Evolutionary conservation across 2,113 vertebrate species (phyloP).

Genomic region (Rhinoderma darwinii): DNA sequence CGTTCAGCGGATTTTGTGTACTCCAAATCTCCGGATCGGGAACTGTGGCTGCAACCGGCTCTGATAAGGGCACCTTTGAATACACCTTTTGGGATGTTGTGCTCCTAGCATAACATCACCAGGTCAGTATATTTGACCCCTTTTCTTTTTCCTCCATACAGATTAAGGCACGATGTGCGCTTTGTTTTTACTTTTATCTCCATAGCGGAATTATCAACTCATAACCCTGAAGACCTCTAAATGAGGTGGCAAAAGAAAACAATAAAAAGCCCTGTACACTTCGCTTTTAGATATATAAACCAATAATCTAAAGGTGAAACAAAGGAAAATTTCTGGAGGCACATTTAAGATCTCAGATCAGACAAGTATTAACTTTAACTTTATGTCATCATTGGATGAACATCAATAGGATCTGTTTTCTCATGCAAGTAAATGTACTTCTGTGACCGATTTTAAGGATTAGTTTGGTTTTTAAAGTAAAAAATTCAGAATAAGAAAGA

Average conservation of each 20-base stretch:
- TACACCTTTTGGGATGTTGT: no score
- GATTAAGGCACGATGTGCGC: no score
- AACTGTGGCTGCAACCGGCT: no score
- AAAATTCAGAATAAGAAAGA: not conserved
- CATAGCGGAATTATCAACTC: no score
- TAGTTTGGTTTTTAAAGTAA: not conserved
- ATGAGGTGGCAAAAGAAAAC: not conserved
- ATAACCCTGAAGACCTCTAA: not conserved
- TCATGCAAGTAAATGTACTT: not conserved
- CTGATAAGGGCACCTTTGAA: no score
- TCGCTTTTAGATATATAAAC: not conserved
- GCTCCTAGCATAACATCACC: no score
- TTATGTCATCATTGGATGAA: conserved; percentile 16
- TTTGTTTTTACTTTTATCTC: no score
- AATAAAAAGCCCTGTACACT: not conserved
- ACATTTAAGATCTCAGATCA: not conserved
- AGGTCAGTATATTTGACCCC: no score
- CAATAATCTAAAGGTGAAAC: not conserved
- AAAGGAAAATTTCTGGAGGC: not conserved
- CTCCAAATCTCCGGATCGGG: no score
- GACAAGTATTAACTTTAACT: not conserved
- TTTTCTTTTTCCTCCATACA: no score
- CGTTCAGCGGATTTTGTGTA: no score
- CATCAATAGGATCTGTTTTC: not conserved
- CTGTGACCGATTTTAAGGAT: not conserved